Conservation (phyloP, 2,113 vertebrate genomes). For the Lontra canadensis region DNA sequence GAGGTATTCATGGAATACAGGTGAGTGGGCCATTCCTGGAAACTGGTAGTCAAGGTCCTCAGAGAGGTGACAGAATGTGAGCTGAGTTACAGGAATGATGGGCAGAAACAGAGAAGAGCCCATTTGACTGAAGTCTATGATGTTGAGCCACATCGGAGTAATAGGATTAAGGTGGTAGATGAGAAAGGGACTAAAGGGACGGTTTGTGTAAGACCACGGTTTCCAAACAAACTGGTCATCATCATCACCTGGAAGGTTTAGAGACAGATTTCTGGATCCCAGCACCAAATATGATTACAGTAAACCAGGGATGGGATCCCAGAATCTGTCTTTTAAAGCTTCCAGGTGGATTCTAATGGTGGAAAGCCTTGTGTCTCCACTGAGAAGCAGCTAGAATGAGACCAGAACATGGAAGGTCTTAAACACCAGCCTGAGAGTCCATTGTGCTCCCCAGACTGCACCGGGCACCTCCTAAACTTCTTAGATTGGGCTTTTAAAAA, state of each 20-base stretch:
- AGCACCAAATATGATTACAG: neutral
- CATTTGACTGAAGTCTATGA: neutral
- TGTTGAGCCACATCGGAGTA: neutral
- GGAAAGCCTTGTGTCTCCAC: neutral
- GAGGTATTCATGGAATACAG: neutral
- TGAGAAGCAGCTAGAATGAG: neutral
- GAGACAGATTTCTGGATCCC: neutral
- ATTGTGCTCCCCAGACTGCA: neutral
- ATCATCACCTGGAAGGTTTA: neutral
- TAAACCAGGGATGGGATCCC: neutral
- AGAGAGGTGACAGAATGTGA: neutral
- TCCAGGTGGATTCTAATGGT: neutral
- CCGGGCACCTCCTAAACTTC: neutral
- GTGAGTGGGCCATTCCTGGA: neutral
- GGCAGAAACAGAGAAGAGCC: neutral
- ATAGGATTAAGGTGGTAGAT: neutral
- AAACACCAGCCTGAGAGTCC: neutral
- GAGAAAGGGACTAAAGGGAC: neutral
- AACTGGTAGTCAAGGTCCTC: neutral
- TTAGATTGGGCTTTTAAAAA: slow-evolving; percentile 21
- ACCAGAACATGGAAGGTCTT: neutral
- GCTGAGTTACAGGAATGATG: neutral
- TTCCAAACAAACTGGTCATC: slow-evolving; percentile 14
- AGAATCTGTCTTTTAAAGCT: slow-evolving; percentile 11
- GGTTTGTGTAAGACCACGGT: neutral